Evolutionary conservation across 2,113 vertebrate species (phyloP).

Genomic region (Herpetotheres cachinnans): DNA sequence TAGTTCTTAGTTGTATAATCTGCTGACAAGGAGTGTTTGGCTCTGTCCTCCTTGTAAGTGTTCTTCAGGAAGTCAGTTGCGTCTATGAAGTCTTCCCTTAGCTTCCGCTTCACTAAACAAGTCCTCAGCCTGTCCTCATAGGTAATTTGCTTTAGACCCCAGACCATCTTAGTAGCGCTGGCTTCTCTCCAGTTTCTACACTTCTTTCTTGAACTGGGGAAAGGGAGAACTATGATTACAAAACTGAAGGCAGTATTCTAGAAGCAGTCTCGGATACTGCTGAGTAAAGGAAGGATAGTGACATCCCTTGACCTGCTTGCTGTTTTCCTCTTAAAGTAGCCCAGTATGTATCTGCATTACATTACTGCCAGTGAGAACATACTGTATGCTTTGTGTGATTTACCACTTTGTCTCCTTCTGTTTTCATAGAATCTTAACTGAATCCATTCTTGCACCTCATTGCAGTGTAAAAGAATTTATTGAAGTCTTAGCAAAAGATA

Average conservation of each 20-base stretch:
- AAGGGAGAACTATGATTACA: neutral
- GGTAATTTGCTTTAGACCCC: neutral
- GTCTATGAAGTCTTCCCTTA: neutral
- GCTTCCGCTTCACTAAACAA: neutral
- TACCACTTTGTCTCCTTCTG: neutral
- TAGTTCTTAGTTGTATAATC: neutral
- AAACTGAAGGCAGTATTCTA: neutral
- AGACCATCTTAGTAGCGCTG: neutral
- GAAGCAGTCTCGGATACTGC: neutral
- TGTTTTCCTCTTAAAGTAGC: neutral
- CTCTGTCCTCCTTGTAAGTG: rapidly evolving
- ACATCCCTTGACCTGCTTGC: neutral
- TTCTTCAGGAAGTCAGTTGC: neutral
- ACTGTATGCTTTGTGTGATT: neutral
- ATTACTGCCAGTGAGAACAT: neutral
- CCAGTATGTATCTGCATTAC: neutral
- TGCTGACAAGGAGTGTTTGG: neutral
- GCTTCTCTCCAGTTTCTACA: neutral
- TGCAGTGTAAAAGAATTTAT: neutral
- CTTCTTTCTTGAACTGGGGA: neutral
- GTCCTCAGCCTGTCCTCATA: neutral
- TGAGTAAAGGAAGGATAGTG: neutral
- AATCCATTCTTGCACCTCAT: neutral
- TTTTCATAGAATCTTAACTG: neutral
- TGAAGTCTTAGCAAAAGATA: neutral